Conservation (phyloP, 2,113 vertebrate species). For the Ceuthmochares aereus region DNA sequence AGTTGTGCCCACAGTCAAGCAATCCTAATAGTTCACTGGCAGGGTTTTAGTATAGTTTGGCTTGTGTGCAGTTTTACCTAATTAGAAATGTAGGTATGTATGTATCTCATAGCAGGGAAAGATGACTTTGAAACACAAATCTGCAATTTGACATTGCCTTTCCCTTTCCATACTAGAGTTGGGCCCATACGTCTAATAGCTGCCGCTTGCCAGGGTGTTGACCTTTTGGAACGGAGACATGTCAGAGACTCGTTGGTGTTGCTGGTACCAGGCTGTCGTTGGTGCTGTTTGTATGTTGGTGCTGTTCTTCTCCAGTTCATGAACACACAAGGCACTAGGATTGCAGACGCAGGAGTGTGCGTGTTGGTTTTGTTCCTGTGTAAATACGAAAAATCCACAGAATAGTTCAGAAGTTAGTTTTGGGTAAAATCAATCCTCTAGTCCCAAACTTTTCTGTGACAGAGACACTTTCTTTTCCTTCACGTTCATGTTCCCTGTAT, state of each 20-base stretch:
- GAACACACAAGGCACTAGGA: neutral
- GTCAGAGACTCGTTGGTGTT: neutral
- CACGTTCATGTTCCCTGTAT: neutral
- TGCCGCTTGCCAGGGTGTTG: neutral
- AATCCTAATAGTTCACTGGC: neutral
- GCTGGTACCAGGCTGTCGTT: neutral
- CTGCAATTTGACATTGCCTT: too few relatives aligned
- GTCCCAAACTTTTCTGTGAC: neutral
- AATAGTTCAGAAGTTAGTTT: neutral
- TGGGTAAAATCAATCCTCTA: neutral
- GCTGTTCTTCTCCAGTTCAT: neutral
- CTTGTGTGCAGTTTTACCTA: slow-evolving; percentile 11
- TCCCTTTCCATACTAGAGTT: neutral
- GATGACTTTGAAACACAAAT: neutral
- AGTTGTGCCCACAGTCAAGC: neutral
- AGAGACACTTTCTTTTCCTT: neutral
- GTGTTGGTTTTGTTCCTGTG: neutral
- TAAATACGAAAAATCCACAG: neutral
- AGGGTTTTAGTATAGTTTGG: slow-evolving; percentile 6
- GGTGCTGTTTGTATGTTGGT: neutral
- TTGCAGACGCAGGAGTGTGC: neutral
- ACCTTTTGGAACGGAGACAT: slow-evolving; percentile 2
- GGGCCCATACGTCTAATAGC: neutral
- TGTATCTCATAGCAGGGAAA: neutral
- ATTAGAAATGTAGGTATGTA: slow-evolving; percentile 5